Evolutionary conservation across 1,140 invertebrate genomes (phyloP).

Genomic region (Adoxophyes honmai): DNA sequence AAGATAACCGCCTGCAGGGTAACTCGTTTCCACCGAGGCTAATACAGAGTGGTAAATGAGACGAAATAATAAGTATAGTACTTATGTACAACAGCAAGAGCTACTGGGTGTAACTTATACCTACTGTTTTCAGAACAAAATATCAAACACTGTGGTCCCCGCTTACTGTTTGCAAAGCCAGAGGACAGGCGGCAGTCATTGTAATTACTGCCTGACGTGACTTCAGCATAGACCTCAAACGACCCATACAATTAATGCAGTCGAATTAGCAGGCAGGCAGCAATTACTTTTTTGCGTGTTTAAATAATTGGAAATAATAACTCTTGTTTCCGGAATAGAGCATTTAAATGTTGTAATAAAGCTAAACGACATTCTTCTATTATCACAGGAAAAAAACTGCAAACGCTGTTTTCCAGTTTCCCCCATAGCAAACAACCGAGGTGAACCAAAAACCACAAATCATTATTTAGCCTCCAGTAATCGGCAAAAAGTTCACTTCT

Average conservation of each 20-base stretch:
- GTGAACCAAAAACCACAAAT: conserved; percentile 1
- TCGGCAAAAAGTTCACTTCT: conserved; percentile 2
- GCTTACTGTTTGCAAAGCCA: conserved; percentile 20
- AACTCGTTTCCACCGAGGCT: too few species aligned
- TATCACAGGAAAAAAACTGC: too few species aligned
- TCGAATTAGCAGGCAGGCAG: background rate
- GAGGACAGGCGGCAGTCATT: conserved; percentile 29
- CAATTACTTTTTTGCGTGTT: background rate
- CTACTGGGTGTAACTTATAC: background rate
- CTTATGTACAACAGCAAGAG: too few species aligned
- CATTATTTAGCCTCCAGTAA: background rate
- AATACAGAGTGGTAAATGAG: too few species aligned
- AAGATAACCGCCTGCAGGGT: too few species aligned
- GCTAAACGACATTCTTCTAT: too few species aligned
- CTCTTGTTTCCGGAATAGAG: background rate
- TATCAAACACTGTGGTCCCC: background rate
- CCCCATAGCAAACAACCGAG: background rate
- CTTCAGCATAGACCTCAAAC: conserved; percentile 17
- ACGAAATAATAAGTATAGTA: too few species aligned
- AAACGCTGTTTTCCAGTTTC: too few species aligned
- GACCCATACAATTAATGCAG: conserved; percentile 1
- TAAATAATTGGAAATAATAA: conserved; percentile 1
- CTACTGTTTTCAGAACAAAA: background rate
- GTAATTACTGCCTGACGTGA: conserved; percentile 32
- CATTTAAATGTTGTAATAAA: background rate